Evolutionary conservation across 2,113 vertebrate species (phyloP), one percentile per base, ranked within the genome.

Genomic region (Pachyramphus minor): DNA sequence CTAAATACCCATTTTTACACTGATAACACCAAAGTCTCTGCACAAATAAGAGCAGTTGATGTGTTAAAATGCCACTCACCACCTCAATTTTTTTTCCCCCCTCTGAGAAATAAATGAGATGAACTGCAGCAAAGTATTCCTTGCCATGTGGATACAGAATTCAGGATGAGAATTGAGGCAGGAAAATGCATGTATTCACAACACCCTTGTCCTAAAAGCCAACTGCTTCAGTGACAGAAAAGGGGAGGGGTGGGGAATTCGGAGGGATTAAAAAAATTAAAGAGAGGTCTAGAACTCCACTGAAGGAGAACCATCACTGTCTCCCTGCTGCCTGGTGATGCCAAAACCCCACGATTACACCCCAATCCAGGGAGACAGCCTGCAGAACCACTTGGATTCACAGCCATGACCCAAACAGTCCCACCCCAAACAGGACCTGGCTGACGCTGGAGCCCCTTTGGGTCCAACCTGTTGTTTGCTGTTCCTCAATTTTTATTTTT

Each of bases 401-500:
- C 52, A 81, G 44, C 6, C 12, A n/a, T 78, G 53, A 89, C 62
- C 84, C 84, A 89, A 81, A 84, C 2, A 75, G 24, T 15, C 64
- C 53, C 41, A 69, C 55, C 79, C 55, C 64, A 71, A 69, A 56
- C 1, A 87, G 67, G 82, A 73, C n/a, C 49, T 66, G 90, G 82
- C 63, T 95, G 80, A 94, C 1, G 24, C n/a, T 24, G 53, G 49
- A 76, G 31, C 23, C 71, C 81, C 37, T 9, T 2, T 64, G 53
- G 72, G 62, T 71, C 50, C n/a, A 52, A 69, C 52, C 80, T 41
- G 42, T 42, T 92, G 89, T 91, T 94, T 94, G 68, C 66, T 94
- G 49, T 62, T 89, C 84, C 69, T 78, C 56, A 82, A 8, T 68
- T 72, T 50, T 30, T 27, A 22, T 42, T 42, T 45, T 44, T 44